Conservation (phyloP, 2,113 vertebrate species). For the Uria aalge region DNA sequence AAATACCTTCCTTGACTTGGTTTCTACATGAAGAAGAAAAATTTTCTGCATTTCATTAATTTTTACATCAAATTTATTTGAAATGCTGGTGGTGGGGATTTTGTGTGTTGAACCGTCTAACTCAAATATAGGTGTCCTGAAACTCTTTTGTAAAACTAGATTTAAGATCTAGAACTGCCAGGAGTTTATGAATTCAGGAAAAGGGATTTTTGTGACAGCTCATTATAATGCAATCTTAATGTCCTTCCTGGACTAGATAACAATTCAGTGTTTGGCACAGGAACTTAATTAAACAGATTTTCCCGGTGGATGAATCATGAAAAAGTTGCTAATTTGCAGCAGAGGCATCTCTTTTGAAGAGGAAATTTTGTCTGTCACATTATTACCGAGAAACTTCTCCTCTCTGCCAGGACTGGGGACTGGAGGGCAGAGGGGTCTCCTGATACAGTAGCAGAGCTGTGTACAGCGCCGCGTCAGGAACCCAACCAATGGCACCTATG, state of each 20-base stretch:
- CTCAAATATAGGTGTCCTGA: not conserved
- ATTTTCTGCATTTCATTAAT: not conserved
- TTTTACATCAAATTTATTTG: not conserved
- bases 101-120: not conserved
- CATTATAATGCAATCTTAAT: not conserved
- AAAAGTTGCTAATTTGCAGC: not conserved
- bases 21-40: not conserved
- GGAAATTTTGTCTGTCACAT: not conserved
- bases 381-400: not conserved
- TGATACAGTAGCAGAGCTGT: not conserved
- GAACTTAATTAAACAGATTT: not conserved
- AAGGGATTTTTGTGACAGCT: not conserved
- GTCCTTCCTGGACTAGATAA: not conserved
- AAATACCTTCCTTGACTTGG: not conserved
- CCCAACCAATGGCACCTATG: accelerated
- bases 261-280: not conserved
- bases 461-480: not conserved
- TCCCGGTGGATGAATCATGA: not conserved
- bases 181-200: not conserved
- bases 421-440: not conserved
- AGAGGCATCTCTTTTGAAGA: not conserved
- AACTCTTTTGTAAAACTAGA: not conserved
- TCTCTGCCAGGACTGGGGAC: not conserved
- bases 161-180: not conserved
- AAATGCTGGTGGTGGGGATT: not conserved